Conservation (phyloP, 2,888 invertebrate species). For the Exocentrus adspersus region DNA sequence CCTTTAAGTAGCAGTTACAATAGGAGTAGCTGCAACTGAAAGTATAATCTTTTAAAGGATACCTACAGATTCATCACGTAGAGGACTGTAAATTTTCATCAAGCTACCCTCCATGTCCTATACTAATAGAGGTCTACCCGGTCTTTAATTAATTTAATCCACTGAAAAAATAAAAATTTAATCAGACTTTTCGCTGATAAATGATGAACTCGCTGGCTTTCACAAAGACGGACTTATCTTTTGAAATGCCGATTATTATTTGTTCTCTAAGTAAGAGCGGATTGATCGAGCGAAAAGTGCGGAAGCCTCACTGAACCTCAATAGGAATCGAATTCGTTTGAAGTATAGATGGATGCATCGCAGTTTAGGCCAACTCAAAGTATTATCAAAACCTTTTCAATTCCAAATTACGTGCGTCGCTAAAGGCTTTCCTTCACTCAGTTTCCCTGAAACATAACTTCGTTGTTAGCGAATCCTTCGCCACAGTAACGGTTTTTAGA, state of each 20-base stretch:
- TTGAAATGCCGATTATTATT: constrained; percentile 54
- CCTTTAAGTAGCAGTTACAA: too few species aligned
- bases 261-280: constrained; percentile 46
- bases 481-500: constrained; percentile 5
- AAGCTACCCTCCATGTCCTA: constrained; percentile 30
- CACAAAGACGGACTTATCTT: constrained; percentile 52
- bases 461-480: constrained; percentile 19
- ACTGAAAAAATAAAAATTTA: constrained; percentile 38
- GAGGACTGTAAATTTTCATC: too few species aligned
- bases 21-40: too few species aligned
- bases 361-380: constrained; percentile 22
- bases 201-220: constrained; percentile 39
- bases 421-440: constrained; percentile 3
- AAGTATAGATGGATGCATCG: constrained; percentile 34
- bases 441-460: constrained; percentile 8
- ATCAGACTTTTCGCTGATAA: constrained; percentile 34
- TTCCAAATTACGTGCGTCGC: constrained; percentile 29
- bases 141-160: constrained; percentile 35
- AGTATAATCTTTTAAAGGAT: constrained; percentile 30
- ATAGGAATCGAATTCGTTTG: constrained; percentile 46
- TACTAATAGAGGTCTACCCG: constrained; percentile 26
- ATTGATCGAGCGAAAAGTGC: constrained; percentile 49
- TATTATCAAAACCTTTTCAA: constrained; percentile 32
- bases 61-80: too few species aligned
- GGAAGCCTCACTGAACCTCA: constrained; percentile 37